These are phyloP conservation scores for Hirundo rustica DNA, from an alignment of 2,797 vertebrate genomes.

Conservation along the genomic window DNA sequence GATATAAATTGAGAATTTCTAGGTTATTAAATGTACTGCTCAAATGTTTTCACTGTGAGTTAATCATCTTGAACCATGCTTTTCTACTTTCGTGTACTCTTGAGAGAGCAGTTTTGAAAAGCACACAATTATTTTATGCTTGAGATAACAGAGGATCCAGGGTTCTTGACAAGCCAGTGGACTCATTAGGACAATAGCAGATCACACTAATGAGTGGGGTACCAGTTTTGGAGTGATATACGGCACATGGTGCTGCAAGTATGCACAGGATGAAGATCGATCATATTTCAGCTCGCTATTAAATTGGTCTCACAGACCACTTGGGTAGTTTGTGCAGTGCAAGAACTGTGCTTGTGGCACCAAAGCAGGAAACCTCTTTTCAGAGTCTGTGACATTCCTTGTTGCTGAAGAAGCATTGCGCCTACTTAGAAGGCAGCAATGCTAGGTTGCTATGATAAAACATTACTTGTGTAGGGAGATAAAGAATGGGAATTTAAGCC, in stretches of 20 bases:
- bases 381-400: neutral
- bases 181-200: neutral
- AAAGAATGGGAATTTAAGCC: neutral
- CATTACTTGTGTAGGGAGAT: neutral
- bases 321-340: neutral
- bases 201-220: neutral
- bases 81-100: neutral
- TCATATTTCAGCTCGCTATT: neutral
- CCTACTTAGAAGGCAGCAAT: neutral
- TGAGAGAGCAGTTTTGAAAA: neutral
- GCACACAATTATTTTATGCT: neutral
- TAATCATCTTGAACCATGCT: neutral
- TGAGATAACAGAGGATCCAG: neutral
- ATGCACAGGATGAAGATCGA: neutral
- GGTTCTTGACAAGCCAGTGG: neutral
- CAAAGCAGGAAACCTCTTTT: neutral
- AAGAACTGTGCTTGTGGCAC: neutral
- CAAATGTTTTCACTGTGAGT: neutral
- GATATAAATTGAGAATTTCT: neutral
- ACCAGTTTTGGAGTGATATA: neutral
- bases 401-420: neutral
- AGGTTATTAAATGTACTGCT: neutral
- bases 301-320: neutral
- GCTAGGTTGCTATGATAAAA: neutral
- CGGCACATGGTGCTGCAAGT: neutral